Evolutionary conservation across 1,140 invertebrate species (phyloP).

Genomic region (Kradibia gibbosae): DNA sequence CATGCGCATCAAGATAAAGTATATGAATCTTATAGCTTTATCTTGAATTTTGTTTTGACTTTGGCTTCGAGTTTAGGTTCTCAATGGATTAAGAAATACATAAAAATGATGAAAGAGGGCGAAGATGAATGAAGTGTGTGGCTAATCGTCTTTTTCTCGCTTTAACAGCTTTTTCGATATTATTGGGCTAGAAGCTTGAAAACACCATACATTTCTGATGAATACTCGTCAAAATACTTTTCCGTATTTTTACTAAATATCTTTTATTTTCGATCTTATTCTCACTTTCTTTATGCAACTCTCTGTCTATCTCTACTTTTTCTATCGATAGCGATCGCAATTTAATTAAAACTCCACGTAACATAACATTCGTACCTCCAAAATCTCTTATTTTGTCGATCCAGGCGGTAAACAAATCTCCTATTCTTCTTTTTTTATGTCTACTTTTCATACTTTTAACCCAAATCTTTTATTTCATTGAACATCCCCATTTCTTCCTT

Average conservation of each 20-base stretch:
- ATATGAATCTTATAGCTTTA: conserved; percentile 59
- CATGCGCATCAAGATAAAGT: conserved; percentile 60
- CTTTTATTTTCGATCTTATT: conserved; percentile 2
- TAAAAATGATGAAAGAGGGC: conserved; percentile 49
- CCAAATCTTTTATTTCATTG: no score
- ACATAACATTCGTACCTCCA: conserved; percentile 11
- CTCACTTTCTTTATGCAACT: conserved; percentile 24
- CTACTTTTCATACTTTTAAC: neutral
- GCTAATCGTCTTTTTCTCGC: neutral
- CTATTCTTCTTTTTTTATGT: conserved; percentile 1
- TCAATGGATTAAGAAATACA: conserved; percentile 40
- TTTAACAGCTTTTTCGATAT: conserved; percentile 50
- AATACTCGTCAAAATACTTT: conserved; percentile 56
- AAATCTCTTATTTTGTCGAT: conserved; percentile 17
- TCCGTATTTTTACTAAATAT: conserved; percentile 42
- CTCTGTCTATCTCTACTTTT: neutral
- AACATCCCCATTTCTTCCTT: no score
- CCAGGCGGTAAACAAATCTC: neutral
- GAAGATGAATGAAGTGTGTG: neutral
- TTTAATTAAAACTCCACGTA: conserved; percentile 65
- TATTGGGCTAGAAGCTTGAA: conserved; percentile 21
- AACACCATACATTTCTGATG: conserved; percentile 71
- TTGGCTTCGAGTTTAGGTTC: conserved; percentile 45
- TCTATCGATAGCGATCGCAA: conserved; percentile 62
- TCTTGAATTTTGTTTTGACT: conserved; percentile 67